Percentiles rank a stretch among this genome's conserved stretches.
Conservation (phyloP, 1,140 invertebrate genomes). For the Eumaeus atala region DNA sequence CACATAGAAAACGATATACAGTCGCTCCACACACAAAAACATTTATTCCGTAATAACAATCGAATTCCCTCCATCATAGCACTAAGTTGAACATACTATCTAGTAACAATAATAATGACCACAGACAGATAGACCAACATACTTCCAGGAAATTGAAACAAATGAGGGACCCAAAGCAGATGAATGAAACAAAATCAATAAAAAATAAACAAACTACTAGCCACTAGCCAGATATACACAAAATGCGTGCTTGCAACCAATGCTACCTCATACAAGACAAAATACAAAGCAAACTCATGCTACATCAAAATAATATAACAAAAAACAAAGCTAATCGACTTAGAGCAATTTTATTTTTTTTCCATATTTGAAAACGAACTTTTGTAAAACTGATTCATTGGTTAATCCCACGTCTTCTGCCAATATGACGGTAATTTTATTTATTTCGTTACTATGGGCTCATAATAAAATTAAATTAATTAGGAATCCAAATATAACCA, state of each 20-base stretch:
- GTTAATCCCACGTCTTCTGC: too few species aligned
- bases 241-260: not conserved
- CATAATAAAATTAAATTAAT: too few species aligned
- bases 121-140: not conserved
- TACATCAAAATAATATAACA: conserved; percentile 12
- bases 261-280: not conserved
- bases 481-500: too few species aligned
- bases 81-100: not conserved
- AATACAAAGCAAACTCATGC: conserved; percentile 7
- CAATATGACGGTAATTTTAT: too few species aligned
- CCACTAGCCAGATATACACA: not conserved
- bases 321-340: conserved; percentile 2
- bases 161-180: conserved; percentile 1
- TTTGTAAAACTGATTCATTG: too few species aligned
- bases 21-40: not conserved
- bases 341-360: too few species aligned
- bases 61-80: not conserved
- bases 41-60: not conserved
- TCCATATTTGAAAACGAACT: too few species aligned
- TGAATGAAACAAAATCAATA: not conserved
- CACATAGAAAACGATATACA: too few species aligned
- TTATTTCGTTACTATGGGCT: too few species aligned
- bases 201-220: not conserved
- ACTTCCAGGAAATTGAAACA: not conserved
- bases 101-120: not conserved